Base-by-base conservation (phyloP, 2,888 invertebrate genomes). In the Malthinus flaveolus region DNA sequence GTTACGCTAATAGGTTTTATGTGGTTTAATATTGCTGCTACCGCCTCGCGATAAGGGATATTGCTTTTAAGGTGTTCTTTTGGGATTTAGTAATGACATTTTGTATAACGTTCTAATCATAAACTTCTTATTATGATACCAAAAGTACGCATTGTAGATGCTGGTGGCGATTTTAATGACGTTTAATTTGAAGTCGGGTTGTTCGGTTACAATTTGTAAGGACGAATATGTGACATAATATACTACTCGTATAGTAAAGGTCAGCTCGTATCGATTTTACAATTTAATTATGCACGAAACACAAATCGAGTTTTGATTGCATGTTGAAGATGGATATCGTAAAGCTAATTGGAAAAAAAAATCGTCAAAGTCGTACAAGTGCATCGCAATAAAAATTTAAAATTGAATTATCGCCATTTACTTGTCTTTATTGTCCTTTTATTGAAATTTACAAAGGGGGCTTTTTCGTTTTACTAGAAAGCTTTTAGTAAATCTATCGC, bases 401-500 rank as follows among this genome's bases (percentile, higher is more conserved):
- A 52, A 53, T 53, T 53, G 32, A 53, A 53, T 53, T 47, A 53
- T 53, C 53, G 37, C 35, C 46, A 47, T 53, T 47, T 53, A 53
- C 46, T 36, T 32, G 37, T 46, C 13, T 15, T 32, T 46, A 46
- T 53, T 53, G 45, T 53, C 36, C 47, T 44, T 53, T 53, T 47
- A 53, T 53, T 47, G 46, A 46, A 37, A 46, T 53, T 47, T 53
- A 47, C 53, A 53, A 53, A 53, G 5, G 46, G 46, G 33, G 53
- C 47, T 47, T 52, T 42, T 42, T 47, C 53, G 47, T 53, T 53
- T 53, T 39, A 33, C 46, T 53, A 32, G 32, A 53, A 53, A 53
- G 53, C 53, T 53, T 53, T 53, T 46, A 47, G 46, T 32, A 47
- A 53, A 53, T 53, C 47, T 53, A 53, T 35, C 32, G 53, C 53